A percentile compares a stretch with the other conserved stretches of the same genome.
Evolutionary conservation across 2,113 vertebrate species (phyloP).

Genomic region (Empidonax traillii): DNA sequence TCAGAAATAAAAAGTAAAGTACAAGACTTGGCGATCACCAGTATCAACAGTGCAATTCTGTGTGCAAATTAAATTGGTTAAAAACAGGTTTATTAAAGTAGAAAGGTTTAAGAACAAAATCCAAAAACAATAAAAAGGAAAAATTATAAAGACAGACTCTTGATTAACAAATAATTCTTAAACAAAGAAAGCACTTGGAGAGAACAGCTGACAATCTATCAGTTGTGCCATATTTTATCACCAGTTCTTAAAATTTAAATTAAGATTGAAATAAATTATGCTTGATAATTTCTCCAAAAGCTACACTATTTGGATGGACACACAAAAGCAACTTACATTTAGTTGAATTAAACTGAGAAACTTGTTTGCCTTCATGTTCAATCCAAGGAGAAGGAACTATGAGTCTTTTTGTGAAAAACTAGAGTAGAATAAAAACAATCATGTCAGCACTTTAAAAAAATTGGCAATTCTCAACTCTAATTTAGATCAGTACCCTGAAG

Average conservation of each 20-base stretch:
- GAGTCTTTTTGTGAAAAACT: constrained; percentile 95
- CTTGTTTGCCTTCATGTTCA: constrained; percentile 79
- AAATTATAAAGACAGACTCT: not conserved
- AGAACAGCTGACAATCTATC: not conserved
- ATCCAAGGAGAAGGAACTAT: constrained; percentile 97
- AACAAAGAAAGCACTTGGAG: not conserved
- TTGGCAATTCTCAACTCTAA: not conserved
- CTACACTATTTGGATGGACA: not conserved
- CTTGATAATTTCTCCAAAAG: not conserved
- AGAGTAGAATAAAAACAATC: constrained; percentile 2
- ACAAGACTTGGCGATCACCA: not conserved
- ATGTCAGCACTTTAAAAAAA: not conserved
- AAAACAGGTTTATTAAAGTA: not conserved
- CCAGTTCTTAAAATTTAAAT: not conserved
- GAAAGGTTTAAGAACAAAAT: not conserved
- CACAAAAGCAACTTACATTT: constrained; percentile 78
- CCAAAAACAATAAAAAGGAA: not conserved
- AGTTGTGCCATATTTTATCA: not conserved
- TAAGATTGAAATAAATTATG: not conserved
- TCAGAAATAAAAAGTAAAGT: not conserved
- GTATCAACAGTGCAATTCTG: not conserved
- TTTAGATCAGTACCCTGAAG: not conserved
- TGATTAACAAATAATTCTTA: not conserved
- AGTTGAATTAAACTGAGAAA: constrained; percentile 69
- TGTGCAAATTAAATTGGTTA: not conserved